Evolutionary conservation across 2,888 invertebrate genomes (phyloP).

Genomic region (Dynastes tityus): DNA sequence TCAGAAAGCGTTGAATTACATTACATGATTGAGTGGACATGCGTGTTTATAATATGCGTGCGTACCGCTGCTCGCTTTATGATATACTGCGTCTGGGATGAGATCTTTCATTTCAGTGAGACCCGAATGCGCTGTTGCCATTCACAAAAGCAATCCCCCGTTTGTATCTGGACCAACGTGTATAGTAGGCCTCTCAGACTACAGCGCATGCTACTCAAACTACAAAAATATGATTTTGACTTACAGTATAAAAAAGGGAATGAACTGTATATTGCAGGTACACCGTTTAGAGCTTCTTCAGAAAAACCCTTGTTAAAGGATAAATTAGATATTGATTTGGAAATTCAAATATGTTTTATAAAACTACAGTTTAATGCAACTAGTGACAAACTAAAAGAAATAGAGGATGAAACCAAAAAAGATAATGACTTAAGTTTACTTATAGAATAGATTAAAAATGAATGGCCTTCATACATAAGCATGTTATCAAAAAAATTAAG

Average conservation of each 20-base stretch:
- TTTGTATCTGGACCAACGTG: too few species aligned
- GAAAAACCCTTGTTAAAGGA: neutral
- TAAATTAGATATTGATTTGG: neutral
- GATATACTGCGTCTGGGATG: too few species aligned
- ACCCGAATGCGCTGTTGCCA: too few species aligned
- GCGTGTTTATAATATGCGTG: too few species aligned
- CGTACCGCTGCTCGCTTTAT: too few species aligned
- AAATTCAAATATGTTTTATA: neutral
- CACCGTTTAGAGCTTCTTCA: constrained; percentile 1
- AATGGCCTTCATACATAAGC: neutral
- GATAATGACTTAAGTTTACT: constrained; percentile 7
- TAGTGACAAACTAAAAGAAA: neutral
- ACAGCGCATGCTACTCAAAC: constrained; percentile 10
- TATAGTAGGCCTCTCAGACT: constrained; percentile 2
- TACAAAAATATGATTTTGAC: constrained; percentile 10
- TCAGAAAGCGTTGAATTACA: too few species aligned
- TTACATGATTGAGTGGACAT: too few species aligned
- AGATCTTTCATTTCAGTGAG: too few species aligned
- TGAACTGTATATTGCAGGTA: constrained; percentile 29
- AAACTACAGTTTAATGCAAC: constrained; percentile 4
- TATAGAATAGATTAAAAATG: neutral
- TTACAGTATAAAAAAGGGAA: constrained; percentile 10
- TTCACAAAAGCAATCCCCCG: too few species aligned
- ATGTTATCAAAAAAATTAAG: neutral
- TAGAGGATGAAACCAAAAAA: constrained; percentile 5